Base-by-base conservation (phyloP, 2,113 vertebrate species). In the Brachyhypopomus gauderio region DNA sequence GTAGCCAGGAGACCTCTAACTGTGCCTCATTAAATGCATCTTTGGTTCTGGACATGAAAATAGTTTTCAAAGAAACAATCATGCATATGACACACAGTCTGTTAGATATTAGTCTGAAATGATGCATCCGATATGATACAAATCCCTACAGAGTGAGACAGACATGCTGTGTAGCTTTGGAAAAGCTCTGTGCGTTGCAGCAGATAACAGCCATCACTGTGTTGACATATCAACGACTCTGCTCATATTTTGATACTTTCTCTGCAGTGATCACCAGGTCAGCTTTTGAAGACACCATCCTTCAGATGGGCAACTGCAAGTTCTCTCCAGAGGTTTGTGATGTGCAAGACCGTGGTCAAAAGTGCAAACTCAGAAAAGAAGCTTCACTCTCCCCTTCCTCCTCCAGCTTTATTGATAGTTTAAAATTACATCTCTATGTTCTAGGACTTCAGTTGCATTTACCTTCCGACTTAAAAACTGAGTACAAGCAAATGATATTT, bases 351-450 rank as follows among this genome's bases (percentile, higher is more conserved):
- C 2, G 34, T 25, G 56, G 41, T 72, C 5, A 77, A 79, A 63
- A 16, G 71, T 79, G 55, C 22, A 25, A 38, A 89, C 84, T 91
- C 93, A 93, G 89, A 90, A 90, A 90, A 87, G 86, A 88, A 92
- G 93, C 91, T 92, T 92, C 89, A 95, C 92, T 93, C 89, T 95
- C 94, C 92, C 94, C 94, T 95, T 96, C 94, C 94, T 96, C 95
- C 95, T 96, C 94, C 95, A 95, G 91, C 93, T 97, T 97, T 96
- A 97, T 97, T 97, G 94, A 95, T 95, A 96, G 95, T 94, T 96
- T 96, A 95, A 96, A 96, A 94, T 94, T 95, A 97, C 95, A 96
- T 94, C 94, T 95, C 94, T 96, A 94, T 95, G 89, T 93, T 95
- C 94, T 95, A 95, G 92, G 92, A 95, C 93, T 95, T 95, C 93